A percentile compares a stretch with the other conserved stretches of the same genome.
Conservation (phyloP, 2,888 invertebrate genomes). For the Nycteola revayana region DNA sequence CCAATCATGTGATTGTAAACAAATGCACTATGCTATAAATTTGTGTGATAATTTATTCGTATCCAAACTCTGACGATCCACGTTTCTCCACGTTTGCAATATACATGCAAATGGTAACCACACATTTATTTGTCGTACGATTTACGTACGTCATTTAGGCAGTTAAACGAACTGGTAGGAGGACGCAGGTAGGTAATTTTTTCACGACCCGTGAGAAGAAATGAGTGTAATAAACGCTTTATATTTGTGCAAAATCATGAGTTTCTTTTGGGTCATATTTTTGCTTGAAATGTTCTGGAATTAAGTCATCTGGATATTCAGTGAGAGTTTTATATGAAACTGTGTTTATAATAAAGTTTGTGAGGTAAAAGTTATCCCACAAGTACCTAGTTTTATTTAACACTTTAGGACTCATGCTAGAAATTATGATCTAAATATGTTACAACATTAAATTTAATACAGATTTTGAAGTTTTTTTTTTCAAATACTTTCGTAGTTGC, state of each 20-base stretch:
- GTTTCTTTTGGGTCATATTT: conserved; percentile 4
- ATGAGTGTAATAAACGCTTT: conserved; percentile 26
- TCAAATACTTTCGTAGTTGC: no score
- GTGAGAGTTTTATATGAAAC: background rate
- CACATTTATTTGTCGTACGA: conserved; percentile 32
- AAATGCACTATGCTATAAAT: no score
- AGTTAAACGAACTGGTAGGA: conserved; percentile 28
- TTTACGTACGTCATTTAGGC: conserved; percentile 38
- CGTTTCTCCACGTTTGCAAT: conserved; percentile 31
- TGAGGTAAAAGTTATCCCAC: background rate
- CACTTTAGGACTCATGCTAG: no score
- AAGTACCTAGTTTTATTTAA: no score
- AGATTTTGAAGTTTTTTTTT: no score
- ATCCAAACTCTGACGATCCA: no score
- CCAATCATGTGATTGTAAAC: no score
- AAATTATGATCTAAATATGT: no score
- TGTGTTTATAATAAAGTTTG: background rate
- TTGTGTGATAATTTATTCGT: no score
- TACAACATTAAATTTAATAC: no score
- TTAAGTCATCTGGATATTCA: conserved; percentile 1
- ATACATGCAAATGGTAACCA: conserved; percentile 44
- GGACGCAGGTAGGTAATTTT: conserved; percentile 24
- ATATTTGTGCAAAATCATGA: conserved; percentile 21
- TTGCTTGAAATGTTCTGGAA: background rate
- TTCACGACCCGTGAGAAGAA: conserved; percentile 13